phyloP scores from a whole-genome alignment of 2,113 vertebrate genomes.

The Spermophilus dauricus region DNA sequence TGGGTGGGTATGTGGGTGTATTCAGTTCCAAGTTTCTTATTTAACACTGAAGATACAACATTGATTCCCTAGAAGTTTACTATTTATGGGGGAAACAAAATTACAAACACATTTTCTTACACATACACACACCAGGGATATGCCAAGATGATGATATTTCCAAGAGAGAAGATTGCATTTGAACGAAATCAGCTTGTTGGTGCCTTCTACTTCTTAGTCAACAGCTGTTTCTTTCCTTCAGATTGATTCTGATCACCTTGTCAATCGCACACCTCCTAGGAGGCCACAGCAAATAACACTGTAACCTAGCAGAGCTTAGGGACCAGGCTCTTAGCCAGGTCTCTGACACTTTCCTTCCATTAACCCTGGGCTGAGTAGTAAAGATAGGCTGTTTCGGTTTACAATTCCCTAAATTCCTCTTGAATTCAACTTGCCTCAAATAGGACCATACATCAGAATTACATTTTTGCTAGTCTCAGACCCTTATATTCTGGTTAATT shows the following conservation, averaged over 20 bases:
- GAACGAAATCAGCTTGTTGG: constrained; percentile 1
- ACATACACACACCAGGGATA: background rate
- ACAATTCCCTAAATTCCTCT: constrained; percentile 69
- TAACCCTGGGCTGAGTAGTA: constrained; percentile 67
- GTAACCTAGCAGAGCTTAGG: constrained; percentile 38
- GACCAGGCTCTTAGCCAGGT: background rate
- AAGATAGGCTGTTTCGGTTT: constrained; percentile 66
- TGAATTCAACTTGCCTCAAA: constrained; percentile 63
- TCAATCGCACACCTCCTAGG: constrained; percentile 58
- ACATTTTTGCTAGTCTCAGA: constrained; percentile 17
- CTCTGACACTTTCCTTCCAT: constrained; percentile 64
- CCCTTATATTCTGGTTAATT: constrained; percentile 46
- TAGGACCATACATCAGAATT: constrained; percentile 75
- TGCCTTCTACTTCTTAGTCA: constrained; percentile 42
- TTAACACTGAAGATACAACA: background rate
- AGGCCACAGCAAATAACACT: constrained; percentile 57
- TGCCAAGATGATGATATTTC: constrained; percentile 24
- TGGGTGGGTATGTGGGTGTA: background rate
- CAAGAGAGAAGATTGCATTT: constrained; percentile 6
- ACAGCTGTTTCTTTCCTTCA: constrained; percentile 26
- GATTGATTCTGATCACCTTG: constrained; percentile 54
- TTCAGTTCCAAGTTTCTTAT: background rate
- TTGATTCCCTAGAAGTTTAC: background rate
- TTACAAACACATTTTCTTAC: background rate
- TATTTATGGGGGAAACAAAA: constrained; percentile 28